These are phyloP conservation scores for Ptychoptera albimana DNA, from an alignment of 2,888 invertebrate species.

Conservation along the genomic window DNA sequence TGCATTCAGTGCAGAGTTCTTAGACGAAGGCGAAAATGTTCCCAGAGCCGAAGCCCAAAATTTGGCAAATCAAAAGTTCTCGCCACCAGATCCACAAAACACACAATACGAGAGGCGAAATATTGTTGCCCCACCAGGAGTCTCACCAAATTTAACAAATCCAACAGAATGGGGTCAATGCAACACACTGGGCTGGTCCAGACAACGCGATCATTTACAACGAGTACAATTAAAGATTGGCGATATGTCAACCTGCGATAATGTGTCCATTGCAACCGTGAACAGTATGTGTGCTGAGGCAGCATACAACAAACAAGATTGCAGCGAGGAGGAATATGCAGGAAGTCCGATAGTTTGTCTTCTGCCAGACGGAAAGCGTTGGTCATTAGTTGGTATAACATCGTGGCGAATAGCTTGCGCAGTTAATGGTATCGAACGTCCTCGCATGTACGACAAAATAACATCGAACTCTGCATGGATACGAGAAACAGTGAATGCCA, in stretches of 20 bases:
- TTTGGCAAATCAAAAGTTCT: slow-evolving; percentile 21
- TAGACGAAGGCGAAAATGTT: slow-evolving; percentile 17
- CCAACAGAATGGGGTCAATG: slow-evolving; percentile 37
- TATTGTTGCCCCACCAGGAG: neutral
- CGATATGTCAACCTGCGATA: slow-evolving; percentile 68
- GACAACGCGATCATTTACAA: slow-evolving; percentile 67
- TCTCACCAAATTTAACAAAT: neutral
- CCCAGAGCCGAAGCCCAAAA: slow-evolving; percentile 21
- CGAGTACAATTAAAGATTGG: slow-evolving; percentile 60
- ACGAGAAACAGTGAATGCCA: slow-evolving; percentile 47
- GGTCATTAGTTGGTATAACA: slow-evolving; percentile 66
- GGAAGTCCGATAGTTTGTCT: slow-evolving; percentile 77
- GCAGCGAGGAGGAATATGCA: slow-evolving; percentile 75
- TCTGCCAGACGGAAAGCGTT: slow-evolving; percentile 49
- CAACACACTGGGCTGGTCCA: slow-evolving; percentile 74
- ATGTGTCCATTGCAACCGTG: slow-evolving; percentile 67
- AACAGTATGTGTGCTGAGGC: slow-evolving; percentile 75
- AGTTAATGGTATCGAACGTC: slow-evolving; percentile 58
- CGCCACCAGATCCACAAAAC: slow-evolving; percentile 26
- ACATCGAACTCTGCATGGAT: slow-evolving; percentile 77
- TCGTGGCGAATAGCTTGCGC: slow-evolving; percentile 79
- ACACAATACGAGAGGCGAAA: slow-evolving; percentile 18
- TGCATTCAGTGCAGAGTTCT: slow-evolving; percentile 2
- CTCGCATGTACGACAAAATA: slow-evolving; percentile 69
- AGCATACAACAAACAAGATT: slow-evolving; percentile 61